These are phyloP conservation scores for Schlechtendalia chinensis DNA, from an alignment of 1,140 invertebrate genomes.

Conservation along the genomic window DNA sequence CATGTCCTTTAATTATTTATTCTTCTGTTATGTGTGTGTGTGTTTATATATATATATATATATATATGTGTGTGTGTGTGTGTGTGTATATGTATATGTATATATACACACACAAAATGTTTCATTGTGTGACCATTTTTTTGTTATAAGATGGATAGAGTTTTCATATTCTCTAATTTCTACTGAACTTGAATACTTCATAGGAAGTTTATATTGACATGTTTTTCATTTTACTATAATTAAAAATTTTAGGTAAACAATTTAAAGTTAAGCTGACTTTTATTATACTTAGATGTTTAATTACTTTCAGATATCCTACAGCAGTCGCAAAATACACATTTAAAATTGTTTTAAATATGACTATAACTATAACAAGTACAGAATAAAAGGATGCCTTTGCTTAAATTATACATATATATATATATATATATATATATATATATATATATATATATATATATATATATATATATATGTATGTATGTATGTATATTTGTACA, in stretches of 20 bases:
- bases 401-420: too few species aligned
- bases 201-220: not conserved
- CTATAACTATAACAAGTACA: too few species aligned
- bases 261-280: not conserved
- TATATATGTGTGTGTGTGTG: too few species aligned
- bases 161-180: not conserved
- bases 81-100: too few species aligned
- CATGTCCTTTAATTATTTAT: not conserved
- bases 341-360: not conserved
- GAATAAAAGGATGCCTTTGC: too few species aligned
- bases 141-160: not conserved
- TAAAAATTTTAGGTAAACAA: too few species aligned
- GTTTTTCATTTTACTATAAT: not conserved
- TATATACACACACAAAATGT: not conserved
- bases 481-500: not conserved
- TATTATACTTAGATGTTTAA: constrained; percentile 20
- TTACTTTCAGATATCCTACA: constrained; percentile 42
- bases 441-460: too few species aligned
- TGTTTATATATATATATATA: too few species aligned
- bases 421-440: too few species aligned
- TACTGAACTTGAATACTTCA: not conserved
- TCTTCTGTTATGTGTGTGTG: not conserved
- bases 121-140: not conserved
- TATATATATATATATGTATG: too few species aligned
- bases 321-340: constrained; percentile 43